Evolutionary conservation across 2,888 invertebrate species (phyloP).

Genomic region (Callyntrura guangdongensis): DNA sequence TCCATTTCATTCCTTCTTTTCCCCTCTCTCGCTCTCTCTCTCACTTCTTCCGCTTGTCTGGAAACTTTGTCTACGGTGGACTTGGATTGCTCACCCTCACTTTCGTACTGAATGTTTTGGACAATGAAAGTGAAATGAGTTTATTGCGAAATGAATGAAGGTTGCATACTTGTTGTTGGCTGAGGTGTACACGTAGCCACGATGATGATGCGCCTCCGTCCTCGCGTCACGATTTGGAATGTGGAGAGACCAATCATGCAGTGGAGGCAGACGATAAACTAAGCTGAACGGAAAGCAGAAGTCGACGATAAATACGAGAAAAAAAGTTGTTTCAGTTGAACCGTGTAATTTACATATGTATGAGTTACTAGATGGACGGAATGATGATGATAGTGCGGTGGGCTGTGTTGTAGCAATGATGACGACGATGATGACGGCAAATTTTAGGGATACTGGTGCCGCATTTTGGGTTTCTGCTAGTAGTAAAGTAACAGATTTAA

Average conservation of each 20-base stretch:
- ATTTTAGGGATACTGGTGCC: conserved; percentile 21
- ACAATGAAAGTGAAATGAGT: conserved; percentile 41
- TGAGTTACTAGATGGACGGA: conserved; percentile 42
- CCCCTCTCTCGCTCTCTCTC: neutral
- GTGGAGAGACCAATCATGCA: conserved; percentile 24
- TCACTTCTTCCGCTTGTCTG: conserved; percentile 14
- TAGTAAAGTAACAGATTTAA: conserved; percentile 5
- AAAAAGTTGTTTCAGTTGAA: conserved; percentile 59
- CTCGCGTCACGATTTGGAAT: neutral
- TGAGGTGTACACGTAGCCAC: conserved; percentile 16
- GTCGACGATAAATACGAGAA: conserved; percentile 14
- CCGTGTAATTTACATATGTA: conserved; percentile 70
- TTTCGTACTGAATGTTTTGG: conserved; percentile 30
- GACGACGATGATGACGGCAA: conserved; percentile 29
- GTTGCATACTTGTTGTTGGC: conserved; percentile 48
- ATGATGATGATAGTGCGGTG: conserved; percentile 42
- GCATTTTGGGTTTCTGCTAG: conserved; percentile 12
- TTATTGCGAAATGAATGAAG: conserved; percentile 59
- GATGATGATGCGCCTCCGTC: conserved; percentile 3
- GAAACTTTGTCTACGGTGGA: conserved; percentile 25
- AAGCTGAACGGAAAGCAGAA: neutral
- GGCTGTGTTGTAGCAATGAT: neutral
- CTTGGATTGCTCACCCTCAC: neutral
- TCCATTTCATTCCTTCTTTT: conserved; percentile 14
- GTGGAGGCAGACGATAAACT: neutral